Conservation (phyloP, 1,140 invertebrate genomes). For the Lutraria rhynchaena region DNA sequence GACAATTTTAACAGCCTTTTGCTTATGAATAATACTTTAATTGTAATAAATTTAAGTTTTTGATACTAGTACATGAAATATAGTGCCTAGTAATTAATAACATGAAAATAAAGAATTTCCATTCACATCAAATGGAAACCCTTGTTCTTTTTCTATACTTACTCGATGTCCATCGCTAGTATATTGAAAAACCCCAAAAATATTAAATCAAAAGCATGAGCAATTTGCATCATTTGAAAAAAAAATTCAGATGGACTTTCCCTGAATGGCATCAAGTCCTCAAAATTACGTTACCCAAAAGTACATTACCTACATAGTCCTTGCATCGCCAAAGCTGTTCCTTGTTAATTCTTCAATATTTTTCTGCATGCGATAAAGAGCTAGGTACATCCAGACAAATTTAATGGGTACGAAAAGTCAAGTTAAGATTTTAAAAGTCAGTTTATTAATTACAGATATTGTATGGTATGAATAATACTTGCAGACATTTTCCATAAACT, state of each 20-base stretch:
- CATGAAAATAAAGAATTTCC: constrained; percentile 21
- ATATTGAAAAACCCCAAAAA: not conserved
- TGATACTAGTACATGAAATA: too few relatives aligned
- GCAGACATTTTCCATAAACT: constrained; percentile 28
- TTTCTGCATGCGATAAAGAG: constrained; percentile 49
- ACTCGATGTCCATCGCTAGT: constrained; percentile 1
- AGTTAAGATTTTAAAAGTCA: constrained; percentile 24
- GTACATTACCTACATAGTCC: constrained; percentile 43
- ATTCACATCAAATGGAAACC: constrained; percentile 24
- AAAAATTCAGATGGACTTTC: constrained; percentile 10
- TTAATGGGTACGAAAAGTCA: constrained; percentile 33
- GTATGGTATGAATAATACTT: constrained; percentile 37
- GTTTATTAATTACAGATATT: constrained; percentile 4
- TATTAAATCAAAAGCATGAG: not conserved
- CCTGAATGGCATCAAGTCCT: not conserved
- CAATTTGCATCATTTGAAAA: too few relatives aligned
- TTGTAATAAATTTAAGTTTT: too few relatives aligned
- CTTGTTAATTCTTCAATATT: constrained; percentile 30
- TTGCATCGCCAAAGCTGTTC: constrained; percentile 28
- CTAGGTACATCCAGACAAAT: constrained; percentile 33
- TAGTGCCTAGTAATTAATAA: not conserved
- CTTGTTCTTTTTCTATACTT: constrained; percentile 4
- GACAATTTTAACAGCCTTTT: too few relatives aligned
- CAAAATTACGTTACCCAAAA: constrained; percentile 27
- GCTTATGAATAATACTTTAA: too few relatives aligned